Percentiles rank a stretch among this genome's conserved stretches.
phyloP scores from a whole-genome alignment of 2,797 vertebrate genomes.

The Taeniopygia guttata region DNA sequence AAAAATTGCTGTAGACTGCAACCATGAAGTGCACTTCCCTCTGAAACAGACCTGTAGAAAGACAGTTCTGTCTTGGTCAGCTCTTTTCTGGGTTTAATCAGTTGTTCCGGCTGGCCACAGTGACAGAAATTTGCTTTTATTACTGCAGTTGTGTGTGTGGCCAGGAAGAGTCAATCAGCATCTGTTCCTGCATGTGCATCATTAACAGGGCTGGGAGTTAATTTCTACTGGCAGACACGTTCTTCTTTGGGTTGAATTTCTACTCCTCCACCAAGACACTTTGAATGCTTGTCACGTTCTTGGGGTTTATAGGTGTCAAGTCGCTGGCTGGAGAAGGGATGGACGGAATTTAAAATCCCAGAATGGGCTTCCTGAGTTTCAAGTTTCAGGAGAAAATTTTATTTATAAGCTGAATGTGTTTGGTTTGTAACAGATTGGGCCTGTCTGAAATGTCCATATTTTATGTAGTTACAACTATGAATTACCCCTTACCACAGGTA shows the following conservation, averaged over 20 bases:
- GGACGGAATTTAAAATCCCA: not conserved
- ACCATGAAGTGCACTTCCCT: not conserved
- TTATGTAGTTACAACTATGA: not conserved
- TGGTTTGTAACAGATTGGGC: not conserved
- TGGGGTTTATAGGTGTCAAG: not conserved
- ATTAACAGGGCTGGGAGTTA: conserved; percentile 8
- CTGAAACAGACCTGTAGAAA: not conserved
- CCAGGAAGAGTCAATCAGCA: conserved; percentile 44
- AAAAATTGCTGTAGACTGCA: not conserved
- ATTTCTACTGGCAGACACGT: not conserved
- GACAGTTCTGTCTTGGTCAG: not conserved
- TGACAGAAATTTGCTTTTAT: conserved; percentile 11
- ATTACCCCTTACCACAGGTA: not conserved
- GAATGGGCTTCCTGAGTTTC: not conserved
- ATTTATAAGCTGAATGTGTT: not conserved
- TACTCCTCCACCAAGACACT: not conserved
- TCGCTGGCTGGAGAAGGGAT: not conserved
- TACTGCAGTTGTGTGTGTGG: not conserved
- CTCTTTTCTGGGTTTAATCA: conserved; percentile 19
- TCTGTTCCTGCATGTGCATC: not conserved
- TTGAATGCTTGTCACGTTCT: not conserved
- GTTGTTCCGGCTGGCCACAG: not conserved
- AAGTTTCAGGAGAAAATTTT: not conserved
- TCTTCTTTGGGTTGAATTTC: conserved; percentile 11
- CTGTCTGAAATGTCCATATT: not conserved